Evolutionary conservation across 2,888 invertebrate species (phyloP).

Genomic region (Sisyra terminalis): DNA sequence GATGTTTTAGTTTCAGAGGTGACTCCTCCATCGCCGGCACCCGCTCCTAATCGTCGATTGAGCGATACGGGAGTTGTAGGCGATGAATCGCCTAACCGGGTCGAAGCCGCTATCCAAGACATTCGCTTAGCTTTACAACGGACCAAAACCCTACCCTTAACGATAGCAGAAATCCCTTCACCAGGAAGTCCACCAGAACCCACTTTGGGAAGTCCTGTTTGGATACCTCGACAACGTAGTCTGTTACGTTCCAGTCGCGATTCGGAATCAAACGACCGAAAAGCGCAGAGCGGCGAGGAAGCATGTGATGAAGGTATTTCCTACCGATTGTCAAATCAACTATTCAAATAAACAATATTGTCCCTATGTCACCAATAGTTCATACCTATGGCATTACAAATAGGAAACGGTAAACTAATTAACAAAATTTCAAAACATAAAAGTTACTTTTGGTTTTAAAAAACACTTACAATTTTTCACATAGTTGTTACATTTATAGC

Average conservation of each 20-base stretch:
- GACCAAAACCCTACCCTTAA: conserved; percentile 45
- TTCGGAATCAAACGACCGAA: conserved; percentile 42
- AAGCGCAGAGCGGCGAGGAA: conserved; percentile 51
- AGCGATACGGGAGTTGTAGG: conserved; percentile 15
- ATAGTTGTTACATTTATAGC: too few relatives aligned
- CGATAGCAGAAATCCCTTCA: conserved; percentile 20
- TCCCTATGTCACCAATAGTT: too few relatives aligned
- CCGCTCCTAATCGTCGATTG: conserved; percentile 48
- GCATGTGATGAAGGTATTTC: conserved; percentile 28
- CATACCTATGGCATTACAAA: too few relatives aligned
- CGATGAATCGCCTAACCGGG: conserved; percentile 18
- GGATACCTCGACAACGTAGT: conserved; percentile 51
- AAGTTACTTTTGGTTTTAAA: too few relatives aligned
- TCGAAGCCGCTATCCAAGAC: conserved; percentile 60
- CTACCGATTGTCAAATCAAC: conserved; percentile 1
- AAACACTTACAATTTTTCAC: too few relatives aligned
- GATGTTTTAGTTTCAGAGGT: conserved; percentile 22
- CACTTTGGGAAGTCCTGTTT: conserved; percentile 42
- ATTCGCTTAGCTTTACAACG: conserved; percentile 65
- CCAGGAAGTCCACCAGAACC: conserved; percentile 29
- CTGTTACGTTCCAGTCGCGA: conserved; percentile 33
- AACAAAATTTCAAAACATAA: too few relatives aligned
- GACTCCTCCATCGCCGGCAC: conserved; percentile 59
- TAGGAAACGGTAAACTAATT: too few relatives aligned
- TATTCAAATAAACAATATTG: too few relatives aligned